These are phyloP conservation scores for Lathamus discolor DNA, from an alignment of 2,113 vertebrate species.

Conservation along the genomic window DNA sequence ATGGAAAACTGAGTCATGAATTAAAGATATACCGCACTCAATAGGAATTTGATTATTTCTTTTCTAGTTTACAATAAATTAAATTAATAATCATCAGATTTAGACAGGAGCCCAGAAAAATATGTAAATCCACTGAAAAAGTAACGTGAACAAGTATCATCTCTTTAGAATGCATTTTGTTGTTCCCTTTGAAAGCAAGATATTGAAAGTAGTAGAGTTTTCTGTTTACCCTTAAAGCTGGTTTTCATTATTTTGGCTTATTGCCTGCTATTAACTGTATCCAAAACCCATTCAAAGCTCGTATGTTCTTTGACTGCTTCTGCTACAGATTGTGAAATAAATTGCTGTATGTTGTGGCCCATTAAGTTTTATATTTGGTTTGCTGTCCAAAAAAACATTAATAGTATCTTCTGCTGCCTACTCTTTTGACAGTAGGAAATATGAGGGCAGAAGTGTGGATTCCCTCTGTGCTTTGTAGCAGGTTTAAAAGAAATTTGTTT, in stretches of 20 bases:
- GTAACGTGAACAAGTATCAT: neutral
- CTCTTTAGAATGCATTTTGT: neutral
- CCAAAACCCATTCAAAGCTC: neutral
- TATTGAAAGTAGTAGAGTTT: constrained; percentile 1
- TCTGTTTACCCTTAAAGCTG: constrained; percentile 12
- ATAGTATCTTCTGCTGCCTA: neutral
- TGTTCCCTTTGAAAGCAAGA: constrained; percentile 27
- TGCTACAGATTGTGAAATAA: constrained; percentile 27
- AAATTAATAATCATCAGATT: neutral
- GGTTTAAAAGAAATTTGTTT: neutral
- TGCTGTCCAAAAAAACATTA: constrained; percentile 8
- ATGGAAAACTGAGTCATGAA: neutral
- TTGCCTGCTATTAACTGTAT: neutral
- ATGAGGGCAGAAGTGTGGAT: neutral
- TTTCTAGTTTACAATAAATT: neutral
- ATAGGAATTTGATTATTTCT: neutral
- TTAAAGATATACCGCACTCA: neutral
- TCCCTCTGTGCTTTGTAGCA: neutral
- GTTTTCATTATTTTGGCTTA: constrained; percentile 51
- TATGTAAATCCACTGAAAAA: neutral
- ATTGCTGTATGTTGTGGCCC: neutral
- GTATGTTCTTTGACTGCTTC: neutral
- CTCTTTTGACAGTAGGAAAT: neutral
- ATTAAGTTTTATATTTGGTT: constrained; percentile 31
- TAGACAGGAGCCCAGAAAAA: neutral